Conservation (phyloP, 1,140 invertebrate species). For the Drosophila micromelanica region DNA sequence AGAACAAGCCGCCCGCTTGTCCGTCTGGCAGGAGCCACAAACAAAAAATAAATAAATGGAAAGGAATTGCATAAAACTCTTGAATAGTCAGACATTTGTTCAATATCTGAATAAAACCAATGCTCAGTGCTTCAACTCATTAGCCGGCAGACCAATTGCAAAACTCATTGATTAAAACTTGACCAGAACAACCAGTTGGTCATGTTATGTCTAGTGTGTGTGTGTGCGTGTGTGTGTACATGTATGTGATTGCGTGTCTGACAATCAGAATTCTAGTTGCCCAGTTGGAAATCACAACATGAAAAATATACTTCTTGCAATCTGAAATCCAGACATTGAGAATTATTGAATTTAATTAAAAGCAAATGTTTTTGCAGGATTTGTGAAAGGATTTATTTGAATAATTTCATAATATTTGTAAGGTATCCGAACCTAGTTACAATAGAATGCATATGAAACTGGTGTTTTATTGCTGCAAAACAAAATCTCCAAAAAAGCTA, state of each 20-base stretch:
- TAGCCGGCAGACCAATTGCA: constrained; percentile 31
- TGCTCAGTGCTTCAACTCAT: constrained; percentile 33
- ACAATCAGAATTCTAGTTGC: background rate
- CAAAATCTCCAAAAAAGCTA: no score
- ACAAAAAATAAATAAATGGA: constrained; percentile 1
- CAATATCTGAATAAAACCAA: constrained; percentile 27
- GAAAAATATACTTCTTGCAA: background rate
- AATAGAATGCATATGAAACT: background rate
- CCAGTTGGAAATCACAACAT: constrained; percentile 12
- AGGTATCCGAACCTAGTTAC: background rate
- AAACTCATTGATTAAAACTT: constrained; percentile 35
- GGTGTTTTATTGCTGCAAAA: no score
- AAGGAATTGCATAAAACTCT: constrained; percentile 26
- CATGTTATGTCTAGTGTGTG: background rate
- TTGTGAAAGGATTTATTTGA: no score
- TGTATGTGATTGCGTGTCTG: background rate
- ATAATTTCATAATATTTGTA: background rate
- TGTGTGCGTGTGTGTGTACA: background rate
- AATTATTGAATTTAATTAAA: background rate
- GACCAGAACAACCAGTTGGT: constrained; percentile 24
- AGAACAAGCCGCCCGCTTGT: constrained; percentile 2
- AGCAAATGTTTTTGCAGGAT: no score
- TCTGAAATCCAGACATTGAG: background rate
- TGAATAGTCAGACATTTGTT: constrained; percentile 27
- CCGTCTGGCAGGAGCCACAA: constrained; percentile 1